Base-by-base conservation (phyloP, 2,113 vertebrate species). In the Campylomormyrus numenius region DNA sequence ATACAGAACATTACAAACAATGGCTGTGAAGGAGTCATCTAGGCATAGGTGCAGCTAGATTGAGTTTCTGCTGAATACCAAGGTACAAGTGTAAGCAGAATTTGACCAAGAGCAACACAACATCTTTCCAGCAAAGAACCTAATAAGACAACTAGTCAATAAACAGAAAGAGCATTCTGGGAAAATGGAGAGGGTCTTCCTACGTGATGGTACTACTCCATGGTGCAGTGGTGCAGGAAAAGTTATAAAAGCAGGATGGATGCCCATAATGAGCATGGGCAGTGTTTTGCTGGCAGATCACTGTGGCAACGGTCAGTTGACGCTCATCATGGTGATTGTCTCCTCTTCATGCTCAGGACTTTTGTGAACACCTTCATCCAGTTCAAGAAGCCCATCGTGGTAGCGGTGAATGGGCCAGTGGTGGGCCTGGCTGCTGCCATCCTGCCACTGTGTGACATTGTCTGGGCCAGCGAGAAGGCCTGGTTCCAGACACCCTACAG, bases 401-500 rank as follows among this genome's bases (percentile, higher is more conserved):
- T 97, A 84, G 98, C 98, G 42, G 98, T 99, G 70, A 98, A 99
- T 27, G 98, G 98, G 84, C 98, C 98, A 1, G 98, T 98, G 46
- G 95, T 99, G 74, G 98, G 98, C 74, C 97, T 99, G 0, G 98
- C 98, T 48, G 98, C 98, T 0, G 97, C 98, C 90, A 97, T 99
- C 93, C 93, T 99, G 94, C 97, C 98, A 21, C 97, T 99, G 19
- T 99, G 98, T 90, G 98, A 99, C 35, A 97, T 99, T 89, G 97
- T 99, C 49, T 99, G 98, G 98, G 98, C 98, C 92, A 99, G 97
- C 88, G 98, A 99, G 94, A 99, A 99, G 93, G 98, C 98, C 35
- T 99, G 98, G 98, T 99, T 99, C 95, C 98, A 99, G 92, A 99
- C 98, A 31, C 98, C 98, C 1, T 99, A 99, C 93, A 96, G 97